Percentiles rank a stretch among this genome's conserved stretches.
These are phyloP conservation scores for Drosophila lacicola DNA, from an alignment of 2,888 invertebrate species.

Conservation along the genomic window DNA sequence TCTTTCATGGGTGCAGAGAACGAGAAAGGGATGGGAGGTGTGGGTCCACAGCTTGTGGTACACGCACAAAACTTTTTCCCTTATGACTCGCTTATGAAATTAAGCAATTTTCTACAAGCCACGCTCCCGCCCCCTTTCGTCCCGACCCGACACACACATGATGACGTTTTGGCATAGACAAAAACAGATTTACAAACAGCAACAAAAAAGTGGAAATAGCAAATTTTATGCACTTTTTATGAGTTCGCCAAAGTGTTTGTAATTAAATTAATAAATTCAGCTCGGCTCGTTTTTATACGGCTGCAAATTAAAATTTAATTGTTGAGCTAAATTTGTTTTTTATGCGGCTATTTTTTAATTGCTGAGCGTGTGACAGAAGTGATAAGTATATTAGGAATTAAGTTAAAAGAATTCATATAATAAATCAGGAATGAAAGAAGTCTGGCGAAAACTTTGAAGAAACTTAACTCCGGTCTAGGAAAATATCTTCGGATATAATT, in stretches of 20 bases:
- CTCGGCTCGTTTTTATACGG: constrained; percentile 28
- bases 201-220: constrained; percentile 19
- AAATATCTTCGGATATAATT: no score
- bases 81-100: constrained; percentile 77
- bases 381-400: constrained; percentile 27
- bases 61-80: constrained; percentile 65
- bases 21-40: constrained; percentile 1
- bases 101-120: constrained; percentile 63
- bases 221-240: constrained; percentile 73
- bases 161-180: constrained; percentile 61
- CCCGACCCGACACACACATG: constrained; percentile 44
- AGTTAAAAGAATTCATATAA: not conserved
- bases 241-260: constrained; percentile 68
- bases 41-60: constrained; percentile 56
- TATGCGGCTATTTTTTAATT: constrained; percentile 1
- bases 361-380: constrained; percentile 2
- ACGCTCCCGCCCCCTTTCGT: not conserved
- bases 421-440: not conserved
- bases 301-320: constrained; percentile 44
- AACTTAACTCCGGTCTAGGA: not conserved
- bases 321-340: constrained; percentile 17
- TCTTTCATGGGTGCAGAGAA: not conserved
- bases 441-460: not conserved
- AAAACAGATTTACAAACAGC: constrained; percentile 61
- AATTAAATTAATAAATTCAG: constrained; percentile 73